Evolutionary conservation across 2,888 invertebrate species (phyloP), one percentile per base, ranked within the genome.

Genomic region (Clivina fossor): DNA sequence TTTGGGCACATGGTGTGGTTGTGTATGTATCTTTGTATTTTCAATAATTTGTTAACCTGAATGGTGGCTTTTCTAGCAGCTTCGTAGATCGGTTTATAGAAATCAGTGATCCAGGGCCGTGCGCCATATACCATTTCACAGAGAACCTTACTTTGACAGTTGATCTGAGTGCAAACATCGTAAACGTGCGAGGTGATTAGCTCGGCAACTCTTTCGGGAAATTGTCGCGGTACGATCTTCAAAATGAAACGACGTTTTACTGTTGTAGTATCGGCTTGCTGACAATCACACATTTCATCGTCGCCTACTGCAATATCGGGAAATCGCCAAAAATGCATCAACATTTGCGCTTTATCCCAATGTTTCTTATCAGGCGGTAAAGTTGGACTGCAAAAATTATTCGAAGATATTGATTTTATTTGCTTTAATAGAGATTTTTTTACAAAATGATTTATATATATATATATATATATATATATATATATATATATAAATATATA

Each of bases 301-400:
- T 72, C 69, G 41, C 66, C 68, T 0, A 73, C 59, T 16, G 62
- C 63, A 28, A 74, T 66, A 2, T 70, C 67, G 0, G 74, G 74
- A 8, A 70, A 62, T 24, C 77, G 65, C 77, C 77, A 77, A 44
- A 73, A 73, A 43, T 71, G 68, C 76, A 77, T 76, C n/a, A 75
- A 58, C 8, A 74, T 61, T 58, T 70, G 70, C 0, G 70, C 65
- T 63, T 74, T 69, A 58, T 69, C 69, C 74, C 74, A 74, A 16
- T 64, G 60, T 60, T 67, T 65, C 57, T 69, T 68, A 30, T 69
- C 63, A 1, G 65, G 64, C 0, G 74, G 74, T 24, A 75, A 59
- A 13, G 63, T 62, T 2, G 65, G 63, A 43, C 70, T 71, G 47
- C 28, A 62, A 65, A 13, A n/a, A n/a, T n/a, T n/a, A n/a, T n/a